Evolutionary conservation across 2,888 invertebrate species (phyloP).

Genomic region (Lutraria lutraria): DNA sequence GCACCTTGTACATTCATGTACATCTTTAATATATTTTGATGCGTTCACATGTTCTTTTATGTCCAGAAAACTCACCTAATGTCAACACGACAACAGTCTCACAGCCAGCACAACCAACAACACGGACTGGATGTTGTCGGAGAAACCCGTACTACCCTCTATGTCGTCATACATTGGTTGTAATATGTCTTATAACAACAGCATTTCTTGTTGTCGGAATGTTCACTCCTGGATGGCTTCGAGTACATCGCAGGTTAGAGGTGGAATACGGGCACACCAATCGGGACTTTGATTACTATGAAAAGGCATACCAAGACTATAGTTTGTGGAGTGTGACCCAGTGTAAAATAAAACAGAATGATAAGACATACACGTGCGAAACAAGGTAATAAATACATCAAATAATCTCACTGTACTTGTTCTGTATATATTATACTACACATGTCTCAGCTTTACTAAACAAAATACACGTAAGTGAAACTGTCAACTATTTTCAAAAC

Average conservation of each 20-base stretch:
- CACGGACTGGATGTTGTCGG: not conserved
- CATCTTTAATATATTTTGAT: no score
- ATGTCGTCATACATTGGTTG: not conserved
- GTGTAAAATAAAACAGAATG: not conserved
- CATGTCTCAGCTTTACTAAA: no score
- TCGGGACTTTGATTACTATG: not conserved
- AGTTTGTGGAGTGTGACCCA: conserved; percentile 10
- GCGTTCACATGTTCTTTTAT: not conserved
- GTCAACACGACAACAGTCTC: not conserved
- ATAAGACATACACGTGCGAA: not conserved
- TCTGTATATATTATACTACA: no score
- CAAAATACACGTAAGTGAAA: no score
- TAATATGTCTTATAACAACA: not conserved
- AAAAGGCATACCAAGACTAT: not conserved
- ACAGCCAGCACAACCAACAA: not conserved
- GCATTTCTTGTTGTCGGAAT: not conserved
- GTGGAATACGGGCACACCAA: not conserved
- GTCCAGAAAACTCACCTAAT: not conserved
- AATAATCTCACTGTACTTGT: no score
- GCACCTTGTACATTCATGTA: no score
- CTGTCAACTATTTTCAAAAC: no score
- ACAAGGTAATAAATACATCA: not conserved
- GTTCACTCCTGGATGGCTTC: not conserved
- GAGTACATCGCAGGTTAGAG: not conserved
- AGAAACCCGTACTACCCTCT: not conserved